Evolutionary conservation across 92 coral and sea anemone species (phyloP).

Genomic region (Parazoanthus swiftii): DNA sequence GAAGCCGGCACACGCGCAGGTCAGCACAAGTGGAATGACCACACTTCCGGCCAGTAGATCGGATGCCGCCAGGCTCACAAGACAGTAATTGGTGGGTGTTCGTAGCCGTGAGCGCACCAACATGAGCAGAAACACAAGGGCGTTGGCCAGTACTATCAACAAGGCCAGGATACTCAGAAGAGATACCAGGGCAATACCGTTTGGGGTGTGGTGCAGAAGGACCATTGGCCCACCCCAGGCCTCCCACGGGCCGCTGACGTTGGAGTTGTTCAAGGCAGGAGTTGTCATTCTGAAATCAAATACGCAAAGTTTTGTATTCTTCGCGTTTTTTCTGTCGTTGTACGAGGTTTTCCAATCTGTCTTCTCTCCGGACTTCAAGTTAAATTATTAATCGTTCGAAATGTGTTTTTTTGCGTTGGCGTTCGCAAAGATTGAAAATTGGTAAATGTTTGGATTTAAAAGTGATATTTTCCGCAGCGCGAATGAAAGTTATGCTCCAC

Average conservation of each 20-base stretch:
- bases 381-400: not conserved
- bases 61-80: constrained; percentile 75
- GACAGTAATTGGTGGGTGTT: constrained; percentile 76
- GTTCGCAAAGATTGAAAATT: not conserved
- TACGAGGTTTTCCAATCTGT: not conserved
- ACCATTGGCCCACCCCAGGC: constrained; percentile 10
- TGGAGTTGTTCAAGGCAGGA: constrained; percentile 13
- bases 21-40: constrained; percentile 66
- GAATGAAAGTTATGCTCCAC: not conserved
- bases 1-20: constrained; percentile 44
- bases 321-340: not conserved
- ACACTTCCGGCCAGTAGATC: constrained; percentile 70
- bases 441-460: not conserved
- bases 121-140: constrained; percentile 62
- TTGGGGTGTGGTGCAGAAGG: constrained; percentile 38
- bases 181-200: constrained; percentile 22
- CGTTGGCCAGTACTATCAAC: constrained; percentile 63
- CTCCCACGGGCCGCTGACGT: constrained; percentile 5
- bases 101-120: constrained; percentile 55
- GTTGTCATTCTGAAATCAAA: not conserved
- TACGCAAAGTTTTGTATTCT: not conserved
- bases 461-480: no score
- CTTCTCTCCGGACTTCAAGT: not conserved
- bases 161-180: constrained; percentile 49
- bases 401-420: not conserved